phyloP scores from a whole-genome alignment of 2,113 vertebrate species.

The Cynoglossus semilaevis region DNA sequence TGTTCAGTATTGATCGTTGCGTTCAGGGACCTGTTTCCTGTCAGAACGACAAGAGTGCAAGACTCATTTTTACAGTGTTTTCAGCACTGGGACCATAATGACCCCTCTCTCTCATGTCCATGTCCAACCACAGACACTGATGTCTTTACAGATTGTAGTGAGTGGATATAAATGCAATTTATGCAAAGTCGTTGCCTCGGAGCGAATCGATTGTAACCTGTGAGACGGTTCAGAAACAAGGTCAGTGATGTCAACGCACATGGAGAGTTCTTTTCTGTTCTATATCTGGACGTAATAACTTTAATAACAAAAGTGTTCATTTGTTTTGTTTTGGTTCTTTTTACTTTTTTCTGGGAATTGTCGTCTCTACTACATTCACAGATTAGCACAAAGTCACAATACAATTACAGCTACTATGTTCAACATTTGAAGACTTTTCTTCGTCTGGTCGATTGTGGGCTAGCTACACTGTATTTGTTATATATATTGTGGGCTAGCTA shows the following conservation, averaged over 20 bases:
- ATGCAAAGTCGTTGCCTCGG: slow-evolving; percentile 17
- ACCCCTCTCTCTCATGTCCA: slow-evolving; percentile 3
- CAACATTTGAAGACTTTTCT: too few species aligned
- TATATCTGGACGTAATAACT: too few species aligned
- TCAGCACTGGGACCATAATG: slow-evolving; percentile 4
- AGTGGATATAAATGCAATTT: slow-evolving; percentile 23
- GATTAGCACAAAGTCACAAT: too few species aligned
- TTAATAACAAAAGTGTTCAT: too few species aligned
- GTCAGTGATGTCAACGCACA: slow-evolving; percentile 2
- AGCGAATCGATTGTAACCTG: slow-evolving; percentile 26
- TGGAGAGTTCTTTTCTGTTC: too few species aligned
- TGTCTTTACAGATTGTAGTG: slow-evolving; percentile 16
- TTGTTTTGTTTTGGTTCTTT: too few species aligned
- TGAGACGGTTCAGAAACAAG: slow-evolving; percentile 41
- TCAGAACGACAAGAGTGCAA: slow-evolving; percentile 20
- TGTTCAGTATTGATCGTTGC: slow-evolving; percentile 14
- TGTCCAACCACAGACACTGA: slow-evolving; percentile 18
- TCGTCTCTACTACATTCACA: too few species aligned
- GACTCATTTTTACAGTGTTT: slow-evolving; percentile 1
- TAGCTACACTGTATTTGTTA: too few species aligned
- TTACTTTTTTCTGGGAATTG: too few species aligned
- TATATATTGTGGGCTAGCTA: too few species aligned
- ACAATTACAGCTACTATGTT: too few species aligned
- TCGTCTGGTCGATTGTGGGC: too few species aligned
- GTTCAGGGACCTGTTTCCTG: slow-evolving; percentile 23